Conservation (phyloP, 2,888 invertebrate species). For the Calliscelio sp. region DNA sequence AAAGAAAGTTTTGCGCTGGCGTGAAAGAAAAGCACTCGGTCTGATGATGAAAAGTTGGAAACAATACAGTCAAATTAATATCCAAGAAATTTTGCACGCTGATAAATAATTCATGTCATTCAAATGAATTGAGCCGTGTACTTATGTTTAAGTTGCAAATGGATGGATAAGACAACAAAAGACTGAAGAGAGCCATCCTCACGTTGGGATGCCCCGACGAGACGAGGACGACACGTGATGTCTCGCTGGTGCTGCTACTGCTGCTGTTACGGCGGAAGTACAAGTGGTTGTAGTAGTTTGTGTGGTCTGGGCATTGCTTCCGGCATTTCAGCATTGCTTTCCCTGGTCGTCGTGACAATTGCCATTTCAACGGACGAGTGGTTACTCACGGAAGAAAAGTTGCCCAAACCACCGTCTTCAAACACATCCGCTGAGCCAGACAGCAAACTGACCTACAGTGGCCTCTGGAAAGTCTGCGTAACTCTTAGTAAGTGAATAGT, state of each 20-base stretch:
- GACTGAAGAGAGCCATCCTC: slow-evolving; percentile 47
- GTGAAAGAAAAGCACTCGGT: slow-evolving; percentile 2
- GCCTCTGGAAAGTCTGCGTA: too few species aligned
- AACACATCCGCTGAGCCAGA: too few species aligned
- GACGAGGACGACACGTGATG: slow-evolving; percentile 80
- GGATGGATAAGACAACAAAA: slow-evolving; percentile 47
- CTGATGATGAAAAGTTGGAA: slow-evolving; percentile 12
- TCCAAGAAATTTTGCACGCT: neutral
- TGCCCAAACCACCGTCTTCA: too few species aligned
- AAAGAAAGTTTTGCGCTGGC: neutral
- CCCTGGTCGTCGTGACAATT: too few species aligned
- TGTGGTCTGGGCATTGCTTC: slow-evolving; percentile 83
- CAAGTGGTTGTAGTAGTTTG: slow-evolving; percentile 75
- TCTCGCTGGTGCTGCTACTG: slow-evolving; percentile 83
- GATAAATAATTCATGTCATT: slow-evolving; percentile 28
- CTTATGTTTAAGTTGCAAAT: slow-evolving; percentile 51
- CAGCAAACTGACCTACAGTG: too few species aligned
- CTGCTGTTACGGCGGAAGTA: slow-evolving; percentile 71
- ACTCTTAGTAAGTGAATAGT: too few species aligned
- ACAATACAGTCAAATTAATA: slow-evolving; percentile 26
- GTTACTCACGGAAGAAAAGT: too few species aligned
- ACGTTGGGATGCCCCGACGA: slow-evolving; percentile 81
- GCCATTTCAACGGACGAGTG: too few species aligned
- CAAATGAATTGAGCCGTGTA: slow-evolving; percentile 15
- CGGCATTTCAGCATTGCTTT: too few species aligned